A percentile compares a stretch with the other conserved stretches of the same genome.
Conservation (phyloP, 2,797 vertebrate species). For the Anisognathus igniventris region DNA sequence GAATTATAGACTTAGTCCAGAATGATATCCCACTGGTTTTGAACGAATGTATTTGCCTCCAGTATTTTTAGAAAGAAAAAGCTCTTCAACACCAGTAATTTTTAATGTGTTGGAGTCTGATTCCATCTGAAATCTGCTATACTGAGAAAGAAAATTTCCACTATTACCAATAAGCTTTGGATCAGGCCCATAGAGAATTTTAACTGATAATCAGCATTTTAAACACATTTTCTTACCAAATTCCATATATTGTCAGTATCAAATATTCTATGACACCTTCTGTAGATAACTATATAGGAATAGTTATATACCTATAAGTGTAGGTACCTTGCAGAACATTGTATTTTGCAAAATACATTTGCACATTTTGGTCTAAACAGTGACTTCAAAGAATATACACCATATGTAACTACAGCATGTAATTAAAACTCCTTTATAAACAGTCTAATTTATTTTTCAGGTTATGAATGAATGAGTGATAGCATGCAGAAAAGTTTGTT, state of each 20-base stretch:
- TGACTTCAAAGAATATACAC: background rate
- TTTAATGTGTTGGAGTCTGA: background rate
- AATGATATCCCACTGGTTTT: slow-evolving; percentile 23
- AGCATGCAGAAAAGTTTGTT: background rate
- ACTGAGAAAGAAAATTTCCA: background rate
- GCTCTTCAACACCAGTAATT: background rate
- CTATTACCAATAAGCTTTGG: background rate
- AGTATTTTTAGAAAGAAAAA: slow-evolving; percentile 21
- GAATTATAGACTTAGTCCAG: slow-evolving; percentile 7
- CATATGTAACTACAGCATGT: background rate
- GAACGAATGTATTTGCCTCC: background rate
- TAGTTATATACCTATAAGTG: background rate
- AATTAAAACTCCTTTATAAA: background rate
- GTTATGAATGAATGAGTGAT: background rate
- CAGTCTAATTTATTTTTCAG: background rate
- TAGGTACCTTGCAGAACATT: background rate
- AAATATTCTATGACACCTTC: background rate
- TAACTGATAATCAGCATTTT: background rate
- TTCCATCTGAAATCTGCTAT: background rate
- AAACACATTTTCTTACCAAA: background rate
- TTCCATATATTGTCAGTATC: background rate
- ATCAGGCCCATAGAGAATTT: background rate
- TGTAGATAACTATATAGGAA: background rate
- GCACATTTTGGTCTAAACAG: background rate
- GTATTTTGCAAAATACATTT: background rate